Evolutionary conservation across 2,113 vertebrate genomes (phyloP).

Genomic region (Saguinus midas): DNA sequence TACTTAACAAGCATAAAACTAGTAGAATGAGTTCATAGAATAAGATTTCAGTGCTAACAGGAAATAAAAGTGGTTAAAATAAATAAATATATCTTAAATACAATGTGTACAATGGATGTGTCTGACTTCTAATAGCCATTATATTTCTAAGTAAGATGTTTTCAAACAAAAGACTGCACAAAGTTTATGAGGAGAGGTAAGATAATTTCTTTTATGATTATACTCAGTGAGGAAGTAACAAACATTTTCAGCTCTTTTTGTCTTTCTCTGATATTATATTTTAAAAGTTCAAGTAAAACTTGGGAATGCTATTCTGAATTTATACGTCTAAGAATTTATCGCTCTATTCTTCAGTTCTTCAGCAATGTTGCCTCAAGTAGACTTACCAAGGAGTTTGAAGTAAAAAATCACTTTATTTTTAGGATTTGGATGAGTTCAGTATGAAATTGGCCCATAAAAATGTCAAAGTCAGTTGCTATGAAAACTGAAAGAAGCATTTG

Average conservation of each 20-base stretch:
- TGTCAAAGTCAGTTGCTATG: conserved; percentile 67
- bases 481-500: conserved; percentile 76
- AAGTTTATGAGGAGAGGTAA: neutral
- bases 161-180: neutral
- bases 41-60: neutral
- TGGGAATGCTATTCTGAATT: neutral
- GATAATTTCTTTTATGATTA: neutral
- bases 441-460: conserved; percentile 75
- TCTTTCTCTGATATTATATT: neutral
- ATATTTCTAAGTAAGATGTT: neutral
- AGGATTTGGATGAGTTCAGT: conserved; percentile 68
- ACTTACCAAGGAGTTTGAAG: conserved; percentile 64
- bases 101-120: neutral
- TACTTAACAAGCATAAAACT: neutral
- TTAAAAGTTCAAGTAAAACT: neutral
- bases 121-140: neutral
- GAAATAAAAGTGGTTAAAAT: neutral
- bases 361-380: neutral
- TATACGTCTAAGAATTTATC: neutral
- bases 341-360: neutral
- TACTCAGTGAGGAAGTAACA: neutral
- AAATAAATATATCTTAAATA: neutral
- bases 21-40: neutral
- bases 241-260: neutral
- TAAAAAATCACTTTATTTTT: conserved; percentile 75